Percentiles rank a stretch among this genome's conserved stretches.
Conservation (phyloP, 2,113 vertebrate species). For the Illadopsis cleaveri region DNA sequence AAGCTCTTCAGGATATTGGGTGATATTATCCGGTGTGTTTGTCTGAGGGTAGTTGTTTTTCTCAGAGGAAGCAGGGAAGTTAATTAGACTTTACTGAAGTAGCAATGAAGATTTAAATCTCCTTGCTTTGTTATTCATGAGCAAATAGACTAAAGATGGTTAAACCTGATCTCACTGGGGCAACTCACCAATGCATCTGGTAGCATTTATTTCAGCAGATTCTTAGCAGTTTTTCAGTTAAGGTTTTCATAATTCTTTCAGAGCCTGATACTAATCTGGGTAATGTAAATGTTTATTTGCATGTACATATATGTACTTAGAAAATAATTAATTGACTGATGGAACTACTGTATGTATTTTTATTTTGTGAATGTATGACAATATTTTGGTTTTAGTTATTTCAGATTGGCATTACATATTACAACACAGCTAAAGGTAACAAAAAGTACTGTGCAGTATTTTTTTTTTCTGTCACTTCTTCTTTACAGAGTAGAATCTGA, state of each 20-base stretch:
- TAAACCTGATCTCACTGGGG: neutral
- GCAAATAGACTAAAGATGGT: neutral
- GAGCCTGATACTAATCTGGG: neutral
- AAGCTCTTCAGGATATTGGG: conserved; percentile 17
- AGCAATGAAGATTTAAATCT: conserved; percentile 38
- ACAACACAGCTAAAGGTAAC: neutral
- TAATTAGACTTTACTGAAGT: conserved; percentile 49
- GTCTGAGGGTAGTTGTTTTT: neutral
- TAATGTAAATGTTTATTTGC: neutral
- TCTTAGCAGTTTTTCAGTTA: neutral
- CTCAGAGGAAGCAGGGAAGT: neutral
- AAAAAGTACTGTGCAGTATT: neutral
- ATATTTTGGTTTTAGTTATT: neutral
- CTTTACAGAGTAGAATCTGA: neutral
- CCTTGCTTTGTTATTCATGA: conserved; percentile 8
- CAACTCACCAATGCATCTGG: neutral
- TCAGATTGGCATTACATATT: neutral
- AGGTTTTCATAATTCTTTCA: neutral
- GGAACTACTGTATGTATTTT: neutral
- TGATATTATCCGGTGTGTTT: conserved; percentile 24
- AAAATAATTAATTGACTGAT: neutral
- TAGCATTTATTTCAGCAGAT: neutral
- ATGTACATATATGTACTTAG: neutral
- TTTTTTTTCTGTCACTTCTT: neutral
- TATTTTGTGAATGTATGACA: neutral